A percentile compares a stretch with the other conserved stretches of the same genome.
Conservation (phyloP, 2,113 vertebrate genomes). For the Spermophilus dauricus region DNA sequence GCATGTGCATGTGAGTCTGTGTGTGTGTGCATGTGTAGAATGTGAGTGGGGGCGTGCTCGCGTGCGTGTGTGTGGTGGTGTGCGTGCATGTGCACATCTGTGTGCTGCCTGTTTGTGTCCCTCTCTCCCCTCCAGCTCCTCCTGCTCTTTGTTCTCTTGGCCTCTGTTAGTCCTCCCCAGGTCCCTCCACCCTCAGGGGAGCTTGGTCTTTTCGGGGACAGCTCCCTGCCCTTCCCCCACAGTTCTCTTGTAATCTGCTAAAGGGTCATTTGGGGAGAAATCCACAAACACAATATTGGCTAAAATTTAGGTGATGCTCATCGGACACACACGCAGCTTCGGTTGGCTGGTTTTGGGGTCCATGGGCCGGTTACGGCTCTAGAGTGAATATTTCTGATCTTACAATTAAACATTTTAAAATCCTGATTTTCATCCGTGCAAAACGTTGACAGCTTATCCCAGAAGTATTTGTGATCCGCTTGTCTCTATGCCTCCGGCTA, state of each 20-base stretch:
- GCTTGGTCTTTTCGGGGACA: background rate
- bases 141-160: background rate
- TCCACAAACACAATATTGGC: background rate
- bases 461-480: background rate
- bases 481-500: background rate
- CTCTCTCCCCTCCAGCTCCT: background rate
- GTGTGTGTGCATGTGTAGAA: no score
- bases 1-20: no score
- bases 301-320: background rate
- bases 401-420: background rate
- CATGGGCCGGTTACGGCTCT: background rate
- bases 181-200: background rate
- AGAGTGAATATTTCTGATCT: background rate
- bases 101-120: background rate
- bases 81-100: background rate
- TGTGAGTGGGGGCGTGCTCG: accelerated
- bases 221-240: no score
- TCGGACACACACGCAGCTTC: accelerated
- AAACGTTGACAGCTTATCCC: background rate
- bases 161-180: background rate
- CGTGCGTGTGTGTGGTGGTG: no score
- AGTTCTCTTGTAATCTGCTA: background rate
- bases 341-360: background rate
- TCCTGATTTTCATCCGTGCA: background rate
- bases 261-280: background rate